These are phyloP conservation scores for Halcyon badia DNA, from an alignment of 2,797 vertebrate species.

Conservation along the genomic window DNA sequence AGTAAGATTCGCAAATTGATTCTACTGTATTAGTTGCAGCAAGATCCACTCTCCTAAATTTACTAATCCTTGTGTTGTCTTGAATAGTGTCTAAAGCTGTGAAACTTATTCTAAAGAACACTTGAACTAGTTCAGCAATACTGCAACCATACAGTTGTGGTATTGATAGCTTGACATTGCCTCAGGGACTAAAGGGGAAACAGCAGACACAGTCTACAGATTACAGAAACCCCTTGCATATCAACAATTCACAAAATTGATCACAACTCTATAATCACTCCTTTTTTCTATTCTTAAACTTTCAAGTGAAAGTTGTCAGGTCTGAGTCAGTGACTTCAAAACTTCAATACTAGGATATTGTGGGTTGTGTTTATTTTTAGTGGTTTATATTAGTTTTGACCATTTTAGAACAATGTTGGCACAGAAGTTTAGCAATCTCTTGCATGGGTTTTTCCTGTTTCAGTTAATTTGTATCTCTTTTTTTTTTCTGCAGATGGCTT, in stretches of 20 bases:
- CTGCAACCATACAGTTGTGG: background rate
- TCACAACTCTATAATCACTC: background rate
- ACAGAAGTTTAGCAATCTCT: background rate
- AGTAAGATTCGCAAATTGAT: background rate
- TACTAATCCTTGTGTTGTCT: background rate
- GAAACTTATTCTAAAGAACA: background rate
- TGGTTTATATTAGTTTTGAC: background rate
- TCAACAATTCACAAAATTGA: background rate
- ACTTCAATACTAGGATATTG: background rate
- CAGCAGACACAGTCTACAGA: background rate
- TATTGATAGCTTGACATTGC: background rate
- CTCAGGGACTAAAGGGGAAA: background rate
- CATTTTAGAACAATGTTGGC: background rate
- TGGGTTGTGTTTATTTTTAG: background rate
- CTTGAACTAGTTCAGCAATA: background rate
- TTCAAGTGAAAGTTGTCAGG: background rate
- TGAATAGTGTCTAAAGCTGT: background rate
- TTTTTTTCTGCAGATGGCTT: slow-evolving; percentile 80
- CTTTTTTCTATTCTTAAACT: background rate
- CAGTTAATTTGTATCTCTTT: background rate
- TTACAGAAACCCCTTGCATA: background rate
- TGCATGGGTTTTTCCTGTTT: background rate
- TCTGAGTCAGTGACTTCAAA: background rate
- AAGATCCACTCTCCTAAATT: background rate
- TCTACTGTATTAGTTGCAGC: background rate